Evolutionary conservation across 2,888 invertebrate species (phyloP), one percentile per base, ranked within the genome.

Genomic region (Melinopterus prodromus): DNA sequence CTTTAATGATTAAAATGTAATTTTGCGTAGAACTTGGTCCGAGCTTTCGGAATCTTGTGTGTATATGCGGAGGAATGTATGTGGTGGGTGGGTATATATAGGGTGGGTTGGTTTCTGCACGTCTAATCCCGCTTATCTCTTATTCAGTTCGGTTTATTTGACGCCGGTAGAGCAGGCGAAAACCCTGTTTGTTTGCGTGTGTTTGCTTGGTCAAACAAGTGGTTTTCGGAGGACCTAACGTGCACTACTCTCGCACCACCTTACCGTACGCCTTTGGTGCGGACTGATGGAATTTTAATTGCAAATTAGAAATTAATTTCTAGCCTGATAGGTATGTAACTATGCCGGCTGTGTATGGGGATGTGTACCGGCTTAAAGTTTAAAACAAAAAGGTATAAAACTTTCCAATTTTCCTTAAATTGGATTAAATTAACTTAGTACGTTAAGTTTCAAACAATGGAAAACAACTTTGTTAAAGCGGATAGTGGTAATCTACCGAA

Each of bases 1-100:
- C 74, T 74, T 74, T 74, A 74, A 74, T 74, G 74, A 74, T 74
- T 74, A 74, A 74, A 74, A 74, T 74, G 74, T 37, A 74, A 74
- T 74, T 74, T 74, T 74, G 74, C 74, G 74, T 74, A 74, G 35
- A 53, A 16, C 16, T 2, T 38, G 71, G 78, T 16, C 26, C 74
- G 74, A 74, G 74, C 35, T 74, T n/a, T 74, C 74, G 37, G 74
- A 35, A 36, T 35, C 74, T 74, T 74, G 74, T 26, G 74, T 74
- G 35, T 74, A 26, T 16, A 35, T 71, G 71, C 5, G 12, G 53
- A 9, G 53, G 53, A 53, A 53, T 53, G 53, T 53, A 53, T 53
- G 53, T 4, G 12, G 53, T 53, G 53, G 53, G 53, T 7, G 12
- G 53, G 53, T 53, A 6, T 53, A 53, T 53, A 53, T 9, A 53